These are phyloP conservation scores for Clostera curtula DNA, from an alignment of 2,888 invertebrate genomes.

Conservation along the genomic window DNA sequence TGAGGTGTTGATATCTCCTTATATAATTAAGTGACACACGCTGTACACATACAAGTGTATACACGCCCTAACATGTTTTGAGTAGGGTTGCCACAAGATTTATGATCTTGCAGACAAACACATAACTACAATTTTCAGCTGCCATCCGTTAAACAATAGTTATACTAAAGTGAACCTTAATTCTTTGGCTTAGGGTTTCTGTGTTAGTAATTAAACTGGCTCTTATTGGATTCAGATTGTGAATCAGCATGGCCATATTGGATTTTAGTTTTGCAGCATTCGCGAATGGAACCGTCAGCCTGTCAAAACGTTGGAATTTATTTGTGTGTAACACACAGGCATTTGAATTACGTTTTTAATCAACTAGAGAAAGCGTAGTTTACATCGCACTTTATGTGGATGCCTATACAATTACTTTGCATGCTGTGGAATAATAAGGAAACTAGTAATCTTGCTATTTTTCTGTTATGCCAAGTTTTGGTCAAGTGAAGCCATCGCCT, in stretches of 20 bases:
- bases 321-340: conserved; percentile 15
- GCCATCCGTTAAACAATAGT: background rate
- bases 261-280: conserved; percentile 32
- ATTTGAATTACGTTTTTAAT: too few relatives aligned
- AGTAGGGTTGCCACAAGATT: conserved; percentile 20
- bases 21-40: too few relatives aligned
- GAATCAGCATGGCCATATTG: conserved; percentile 33
- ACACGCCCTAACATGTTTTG: conserved; percentile 9
- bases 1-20: too few relatives aligned
- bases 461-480: too few relatives aligned
- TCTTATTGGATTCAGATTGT: conserved; percentile 8
- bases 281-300: conserved; percentile 34
- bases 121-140: conserved; percentile 13
- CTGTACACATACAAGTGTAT: conserved; percentile 9
- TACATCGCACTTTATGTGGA: too few relatives aligned
- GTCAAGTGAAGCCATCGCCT: too few relatives aligned
- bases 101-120: conserved; percentile 20
- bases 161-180: conserved; percentile 7
- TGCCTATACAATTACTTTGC: too few relatives aligned
- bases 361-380: too few relatives aligned
- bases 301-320: conserved; percentile 43
- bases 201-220: background rate
- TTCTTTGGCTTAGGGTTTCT: background rate
- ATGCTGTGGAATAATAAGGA: too few relatives aligned
- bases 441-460: too few relatives aligned